Conservation (phyloP, 1,140 invertebrate genomes). For the Elymnias hypermnestra region DNA sequence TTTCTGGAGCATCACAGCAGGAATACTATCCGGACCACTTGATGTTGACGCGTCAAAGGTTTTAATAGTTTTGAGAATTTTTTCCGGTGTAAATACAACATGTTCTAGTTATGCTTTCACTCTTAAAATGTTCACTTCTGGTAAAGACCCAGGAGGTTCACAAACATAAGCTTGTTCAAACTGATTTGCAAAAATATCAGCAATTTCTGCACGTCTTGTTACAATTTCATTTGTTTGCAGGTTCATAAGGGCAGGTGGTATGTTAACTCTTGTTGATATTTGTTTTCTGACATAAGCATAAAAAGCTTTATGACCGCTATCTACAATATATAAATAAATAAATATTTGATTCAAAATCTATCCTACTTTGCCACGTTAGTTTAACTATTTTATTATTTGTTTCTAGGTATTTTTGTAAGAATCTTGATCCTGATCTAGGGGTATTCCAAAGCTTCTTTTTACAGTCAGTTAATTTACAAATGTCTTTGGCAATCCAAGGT, state of each 20-base stretch:
- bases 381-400: no score
- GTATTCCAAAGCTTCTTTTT: no score
- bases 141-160: background rate
- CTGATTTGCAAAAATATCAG: background rate
- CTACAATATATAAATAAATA: no score
- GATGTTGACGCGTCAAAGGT: background rate
- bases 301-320: no score
- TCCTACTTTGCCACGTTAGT: no score
- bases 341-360: no score
- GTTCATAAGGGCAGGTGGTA: background rate
- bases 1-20: background rate
- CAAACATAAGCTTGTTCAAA: background rate
- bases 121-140: background rate
- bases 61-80: background rate
- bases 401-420: no score
- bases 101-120: background rate
- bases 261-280: background rate
- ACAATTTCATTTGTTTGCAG: background rate
- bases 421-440: no score
- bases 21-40: background rate
- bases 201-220: background rate
- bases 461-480: no score
- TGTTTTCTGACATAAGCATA: background rate
- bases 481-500: no score
- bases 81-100: background rate